A percentile compares a stretch with the other conserved stretches of the same genome.
Conservation (phyloP, 2,888 invertebrate species). For the Mythimna loreyi region DNA sequence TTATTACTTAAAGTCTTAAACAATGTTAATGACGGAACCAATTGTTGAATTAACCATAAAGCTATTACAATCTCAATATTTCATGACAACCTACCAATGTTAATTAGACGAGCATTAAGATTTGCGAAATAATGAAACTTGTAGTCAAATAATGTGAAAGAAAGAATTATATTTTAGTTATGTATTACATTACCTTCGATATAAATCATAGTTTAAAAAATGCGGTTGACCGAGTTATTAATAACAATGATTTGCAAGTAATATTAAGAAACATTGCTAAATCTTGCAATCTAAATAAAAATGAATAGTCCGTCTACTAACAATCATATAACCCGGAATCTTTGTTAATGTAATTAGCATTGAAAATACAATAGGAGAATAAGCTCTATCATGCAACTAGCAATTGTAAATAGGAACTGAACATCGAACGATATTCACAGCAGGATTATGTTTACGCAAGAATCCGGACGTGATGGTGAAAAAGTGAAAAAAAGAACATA, state of each 20-base stretch:
- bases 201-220: slow-evolving; percentile 12
- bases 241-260: slow-evolving; percentile 17
- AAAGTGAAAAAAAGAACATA: slow-evolving; percentile 46
- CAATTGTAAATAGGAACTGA: slow-evolving; percentile 40
- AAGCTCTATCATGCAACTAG: slow-evolving; percentile 42
- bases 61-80: slow-evolving; percentile 46
- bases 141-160: slow-evolving; percentile 9
- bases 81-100: slow-evolving; percentile 33
- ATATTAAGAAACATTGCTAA: slow-evolving; percentile 15
- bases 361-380: slow-evolving; percentile 41
- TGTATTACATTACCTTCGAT: slow-evolving; percentile 19
- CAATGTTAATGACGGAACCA: slow-evolving; percentile 61
- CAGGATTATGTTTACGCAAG: slow-evolving; percentile 56
- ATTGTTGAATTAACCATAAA: slow-evolving; percentile 69
- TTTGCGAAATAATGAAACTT: slow-evolving; percentile 35
- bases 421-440: slow-evolving; percentile 32
- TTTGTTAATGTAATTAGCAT: slow-evolving; percentile 43
- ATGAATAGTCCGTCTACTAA: slow-evolving; percentile 19
- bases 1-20: too few species aligned
- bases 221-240: slow-evolving; percentile 21
- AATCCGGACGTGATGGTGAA: slow-evolving; percentile 58
- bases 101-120: slow-evolving; percentile 19
- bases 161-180: slow-evolving; percentile 7
- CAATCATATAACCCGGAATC: slow-evolving; percentile 40
- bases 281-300: slow-evolving; percentile 7